Evolutionary conservation across 2,797 vertebrate species (phyloP).

Genomic region (Lacerta viridis): DNA sequence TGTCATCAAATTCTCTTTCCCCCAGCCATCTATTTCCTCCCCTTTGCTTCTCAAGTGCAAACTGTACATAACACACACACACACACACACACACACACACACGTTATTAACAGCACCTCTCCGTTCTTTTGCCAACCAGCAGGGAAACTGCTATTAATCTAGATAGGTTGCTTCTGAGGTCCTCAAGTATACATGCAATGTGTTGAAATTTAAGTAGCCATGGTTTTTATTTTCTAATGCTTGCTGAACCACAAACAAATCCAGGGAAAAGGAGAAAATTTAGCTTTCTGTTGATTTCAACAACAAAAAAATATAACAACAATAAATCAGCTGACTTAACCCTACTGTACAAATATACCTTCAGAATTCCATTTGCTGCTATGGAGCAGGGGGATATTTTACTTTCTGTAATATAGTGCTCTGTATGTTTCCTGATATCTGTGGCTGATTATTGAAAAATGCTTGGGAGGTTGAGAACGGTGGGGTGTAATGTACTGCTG

Average conservation of each 20-base stretch:
- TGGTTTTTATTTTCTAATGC: conserved; percentile 22
- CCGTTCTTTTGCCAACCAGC: conserved; percentile 2
- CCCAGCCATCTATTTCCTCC: neutral
- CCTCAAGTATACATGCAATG: neutral
- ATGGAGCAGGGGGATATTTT: conserved; percentile 46
- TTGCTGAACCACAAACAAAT: conserved; percentile 10
- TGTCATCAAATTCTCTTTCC: neutral
- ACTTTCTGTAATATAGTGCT: conserved; percentile 21
- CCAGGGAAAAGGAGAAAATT: conserved; percentile 20
- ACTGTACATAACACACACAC: neutral
- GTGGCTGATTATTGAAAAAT: conserved; percentile 56
- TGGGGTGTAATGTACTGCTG: conserved; percentile 49
- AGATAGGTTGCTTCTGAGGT: conserved; percentile 11
- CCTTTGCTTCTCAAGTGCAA: neutral
- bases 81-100: too few species aligned
- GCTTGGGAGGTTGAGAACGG: conserved; percentile 41
- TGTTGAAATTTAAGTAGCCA: rapidly evolving
- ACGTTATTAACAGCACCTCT: neutral
- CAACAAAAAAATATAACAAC: neutral
- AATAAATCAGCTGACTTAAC: neutral
- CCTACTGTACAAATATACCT: neutral
- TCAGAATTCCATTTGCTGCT: conserved; percentile 11
- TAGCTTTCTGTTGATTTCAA: conserved; percentile 45
- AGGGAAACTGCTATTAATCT: conserved; percentile 40
- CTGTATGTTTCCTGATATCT: conserved; percentile 47